Evolutionary conservation across 2,888 invertebrate species (phyloP), one percentile per base, ranked within the genome.

Genomic region (Stenchaetothrips biformis): DNA sequence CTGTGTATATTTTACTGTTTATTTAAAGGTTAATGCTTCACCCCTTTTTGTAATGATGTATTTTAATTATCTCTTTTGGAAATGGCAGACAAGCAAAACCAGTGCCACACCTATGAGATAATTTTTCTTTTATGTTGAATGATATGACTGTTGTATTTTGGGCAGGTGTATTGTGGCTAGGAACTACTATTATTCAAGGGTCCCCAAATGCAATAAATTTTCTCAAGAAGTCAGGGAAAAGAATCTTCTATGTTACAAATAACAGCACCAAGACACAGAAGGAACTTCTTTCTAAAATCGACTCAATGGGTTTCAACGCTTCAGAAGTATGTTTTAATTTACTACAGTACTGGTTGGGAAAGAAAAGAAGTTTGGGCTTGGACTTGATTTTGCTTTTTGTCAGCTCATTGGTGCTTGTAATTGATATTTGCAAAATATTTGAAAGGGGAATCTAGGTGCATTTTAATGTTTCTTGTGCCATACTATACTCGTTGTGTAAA

Each of bases 211-310:
- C 89, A 6, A 86, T 91, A 3, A 87, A 87, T 49, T 87, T 87
- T 25, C 85, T 91, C 1, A 87, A 88, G 82, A 83, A 86, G n/a
- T 77, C 88, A 82, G 91, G 91, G 0, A 93, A 93, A 85, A 88
- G 87, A 82, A 88, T 92, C 8, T 91, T 90, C 83, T 91, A 90
- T 83, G 88, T 92, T 11, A 93, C 92, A 7, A 93, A 93, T 84
- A 93, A 93, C 85, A 92, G 92, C 83, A 89, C 90, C 0, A 91
- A 90, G 84, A 90, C 91, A 0, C 86, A 90, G 81, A 85, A 87
- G 3, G 89, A 90, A 81, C 90, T 91, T 85, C 87, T 89, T 1
- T 86, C 88, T 62, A 92, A 92, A 84, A 90, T 90, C 84, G 85
- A 85, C 78, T 85, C 86, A 48, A 85, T 91, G 48, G 90, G 90